Base-by-base conservation (phyloP, 2,113 vertebrate genomes). In the Calcarius ornatus region DNA sequence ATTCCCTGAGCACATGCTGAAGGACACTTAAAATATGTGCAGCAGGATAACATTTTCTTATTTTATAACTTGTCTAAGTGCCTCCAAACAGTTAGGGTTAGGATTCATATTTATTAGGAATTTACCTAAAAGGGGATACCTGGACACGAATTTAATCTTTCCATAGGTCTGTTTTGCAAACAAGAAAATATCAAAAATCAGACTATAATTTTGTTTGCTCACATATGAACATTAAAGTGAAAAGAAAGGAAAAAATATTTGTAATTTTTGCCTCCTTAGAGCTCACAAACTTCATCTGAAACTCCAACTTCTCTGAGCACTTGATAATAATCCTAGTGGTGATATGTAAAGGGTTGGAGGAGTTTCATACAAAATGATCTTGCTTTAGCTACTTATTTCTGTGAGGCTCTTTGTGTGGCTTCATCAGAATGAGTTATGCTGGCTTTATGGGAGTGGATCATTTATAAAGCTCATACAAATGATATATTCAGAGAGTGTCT, bases 391-490 rank as follows among this genome's bases (percentile, higher is more conserved):
- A 83, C 70, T 93, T 89, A 60, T 68, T 81, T 65, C 48, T 91
- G 33, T 63, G 68, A 94, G 86, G 50, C 12, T 91, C 27, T 97
- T 94, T 65, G 76, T 10, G 2, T 56, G 69, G 59, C 64, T 86
- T 81, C 63, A 75, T 82, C 61, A 63, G 59, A 54, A 70, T 45
- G 37, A 89, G 71, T 95, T 94, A 91, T n/a, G 70, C 27, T 37
- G 19, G 66, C 68, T 90, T 84, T 42, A 85, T 51, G 85, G 77
- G 88, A 63, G 64, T 57, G 56, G 82, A 59, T 97, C 63, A 64
- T 94, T 96, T 96, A 84, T 92, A 95, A 97, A 91, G 65, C 90
- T 89, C 48, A 31, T 81, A 84, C 80, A 92, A 97, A 95, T 78
- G 72, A 95, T 89, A 43, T 24, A 87, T 92, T 94, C 65, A 63